Conservation (phyloP, 2,888 invertebrate species). For the Perdita meconis region DNA sequence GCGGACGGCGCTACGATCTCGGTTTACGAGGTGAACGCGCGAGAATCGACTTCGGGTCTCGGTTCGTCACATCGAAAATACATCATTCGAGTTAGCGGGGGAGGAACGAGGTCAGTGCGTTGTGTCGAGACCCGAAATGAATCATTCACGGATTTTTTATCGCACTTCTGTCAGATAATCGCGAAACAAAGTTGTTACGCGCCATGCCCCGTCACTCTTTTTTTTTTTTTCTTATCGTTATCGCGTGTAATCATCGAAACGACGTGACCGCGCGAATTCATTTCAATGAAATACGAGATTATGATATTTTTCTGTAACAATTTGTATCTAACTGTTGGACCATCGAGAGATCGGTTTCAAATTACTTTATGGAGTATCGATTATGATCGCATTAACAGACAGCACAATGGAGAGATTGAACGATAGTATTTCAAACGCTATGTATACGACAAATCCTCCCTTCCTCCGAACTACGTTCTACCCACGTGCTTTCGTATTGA, state of each 20-base stretch:
- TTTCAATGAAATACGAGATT: too few species aligned
- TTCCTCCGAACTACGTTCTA: background rate
- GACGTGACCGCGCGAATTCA: too few species aligned
- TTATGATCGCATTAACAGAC: background rate
- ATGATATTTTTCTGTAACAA: too few species aligned
- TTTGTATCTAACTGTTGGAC: too few species aligned
- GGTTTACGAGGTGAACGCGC: conserved; percentile 2
- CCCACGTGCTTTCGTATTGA: background rate
- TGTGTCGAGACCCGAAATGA: background rate
- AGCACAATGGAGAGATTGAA: background rate
- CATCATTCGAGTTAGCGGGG: conserved; percentile 16
- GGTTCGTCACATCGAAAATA: background rate
- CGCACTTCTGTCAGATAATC: background rate
- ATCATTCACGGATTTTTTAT: background rate
- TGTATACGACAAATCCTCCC: background rate
- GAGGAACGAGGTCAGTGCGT: background rate
- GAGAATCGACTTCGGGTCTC: background rate
- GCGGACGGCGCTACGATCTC: background rate
- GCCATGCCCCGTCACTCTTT: too few species aligned
- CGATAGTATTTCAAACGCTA: background rate
- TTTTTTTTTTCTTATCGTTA: background rate
- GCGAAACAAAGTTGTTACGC: background rate
- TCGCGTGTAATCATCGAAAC: background rate
- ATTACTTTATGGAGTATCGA: background rate
- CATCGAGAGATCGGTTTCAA: too few species aligned